Evolutionary conservation across 92 coral and sea anemone genomes (phyloP).

Genomic region (Anthopleura xanthogrammica): DNA sequence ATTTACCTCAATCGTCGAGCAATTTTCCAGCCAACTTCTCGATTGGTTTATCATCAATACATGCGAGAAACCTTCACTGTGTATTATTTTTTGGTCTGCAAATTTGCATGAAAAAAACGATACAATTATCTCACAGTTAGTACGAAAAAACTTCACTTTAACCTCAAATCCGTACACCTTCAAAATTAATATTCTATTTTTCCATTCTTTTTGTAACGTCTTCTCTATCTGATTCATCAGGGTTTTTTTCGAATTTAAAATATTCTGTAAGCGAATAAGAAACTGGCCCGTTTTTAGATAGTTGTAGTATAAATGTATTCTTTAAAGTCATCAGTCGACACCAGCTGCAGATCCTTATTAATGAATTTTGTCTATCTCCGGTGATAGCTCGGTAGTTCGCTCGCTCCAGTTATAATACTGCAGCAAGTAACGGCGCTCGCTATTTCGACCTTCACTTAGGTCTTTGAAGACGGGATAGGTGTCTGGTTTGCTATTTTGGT

Average conservation of each 20-base stretch:
- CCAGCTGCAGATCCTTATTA: slow-evolving; percentile 51
- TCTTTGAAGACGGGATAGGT: not conserved
- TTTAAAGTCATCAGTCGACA: not conserved
- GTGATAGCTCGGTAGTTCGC: slow-evolving; percentile 16
- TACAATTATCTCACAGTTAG: slow-evolving; percentile 5
- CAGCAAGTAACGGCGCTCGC: not conserved
- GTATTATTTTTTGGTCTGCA: not conserved
- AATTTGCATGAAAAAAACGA: slow-evolving; percentile 5
- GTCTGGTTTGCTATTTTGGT: not conserved
- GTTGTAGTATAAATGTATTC: not conserved
- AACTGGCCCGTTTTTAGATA: slow-evolving; percentile 2
- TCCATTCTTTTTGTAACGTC: not conserved
- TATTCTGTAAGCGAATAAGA: not conserved
- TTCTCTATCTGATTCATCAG: not conserved
- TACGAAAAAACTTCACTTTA: not conserved
- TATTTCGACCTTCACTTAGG: not conserved
- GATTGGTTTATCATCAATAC: not conserved
- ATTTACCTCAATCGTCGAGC: not conserved
- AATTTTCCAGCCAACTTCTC: not conserved
- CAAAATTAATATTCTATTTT: not conserved
- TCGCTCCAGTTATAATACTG: not conserved
- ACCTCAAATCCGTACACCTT: not conserved
- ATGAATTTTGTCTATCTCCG: slow-evolving; percentile 63
- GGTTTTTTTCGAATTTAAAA: not conserved
- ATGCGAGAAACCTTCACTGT: not conserved